Evolutionary conservation across 2,113 vertebrate species (phyloP).

Genomic region (Albula glossodonta): DNA sequence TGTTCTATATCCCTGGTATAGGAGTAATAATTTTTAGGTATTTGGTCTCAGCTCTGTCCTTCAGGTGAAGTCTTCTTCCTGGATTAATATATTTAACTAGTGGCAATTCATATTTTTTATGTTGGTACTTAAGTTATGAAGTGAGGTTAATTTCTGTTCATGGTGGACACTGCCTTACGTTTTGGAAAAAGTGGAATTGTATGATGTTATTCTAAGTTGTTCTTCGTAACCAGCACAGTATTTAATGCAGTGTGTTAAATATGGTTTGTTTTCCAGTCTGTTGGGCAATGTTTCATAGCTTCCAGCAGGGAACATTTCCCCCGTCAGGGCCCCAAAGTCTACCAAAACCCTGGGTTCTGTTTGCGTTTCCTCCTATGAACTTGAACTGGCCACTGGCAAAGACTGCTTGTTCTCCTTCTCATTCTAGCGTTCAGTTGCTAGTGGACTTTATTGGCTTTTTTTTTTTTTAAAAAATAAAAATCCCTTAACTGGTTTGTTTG

Average conservation of each 20-base stretch:
- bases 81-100: no score
- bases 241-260: not conserved
- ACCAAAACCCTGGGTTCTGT: not conserved
- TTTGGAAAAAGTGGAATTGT: not conserved
- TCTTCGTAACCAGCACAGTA: not conserved
- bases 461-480: not conserved
- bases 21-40: no score
- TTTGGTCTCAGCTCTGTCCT: no score
- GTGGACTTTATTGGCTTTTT: not conserved
- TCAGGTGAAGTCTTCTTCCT: no score
- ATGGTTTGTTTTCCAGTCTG: not conserved
- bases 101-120: no score
- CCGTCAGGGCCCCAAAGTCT: not conserved
- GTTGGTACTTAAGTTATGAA: no score
- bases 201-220: not conserved
- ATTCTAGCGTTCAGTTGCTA: not conserved
- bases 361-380: not conserved
- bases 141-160: no score
- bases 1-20: no score
- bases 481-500: not conserved
- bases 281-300: not conserved
- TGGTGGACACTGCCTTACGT: no score
- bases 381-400: not conserved
- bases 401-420: not conserved
- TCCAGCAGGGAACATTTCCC: not conserved